These are phyloP conservation scores for Macroglossus sobrinus DNA, from an alignment of 2,113 vertebrate species.

Conservation along the genomic window DNA sequence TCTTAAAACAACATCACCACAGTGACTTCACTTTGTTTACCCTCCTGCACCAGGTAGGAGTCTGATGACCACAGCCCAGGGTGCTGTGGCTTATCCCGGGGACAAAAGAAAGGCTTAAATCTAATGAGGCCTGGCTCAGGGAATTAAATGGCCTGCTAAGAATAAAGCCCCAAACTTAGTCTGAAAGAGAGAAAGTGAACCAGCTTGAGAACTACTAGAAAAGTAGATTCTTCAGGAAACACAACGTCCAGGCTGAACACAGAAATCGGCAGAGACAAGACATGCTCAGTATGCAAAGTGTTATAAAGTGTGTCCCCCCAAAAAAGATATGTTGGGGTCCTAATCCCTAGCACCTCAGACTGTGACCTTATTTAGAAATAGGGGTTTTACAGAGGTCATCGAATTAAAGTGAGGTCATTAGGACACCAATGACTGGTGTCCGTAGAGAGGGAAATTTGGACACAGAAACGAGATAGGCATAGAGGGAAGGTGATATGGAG, in stretches of 20 bases:
- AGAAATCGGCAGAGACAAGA: not conserved
- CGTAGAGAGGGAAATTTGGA: not conserved
- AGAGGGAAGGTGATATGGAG: not conserved
- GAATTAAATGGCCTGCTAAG: not conserved
- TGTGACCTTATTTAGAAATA: not conserved
- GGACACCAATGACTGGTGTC: not conserved
- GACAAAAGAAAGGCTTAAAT: not conserved
- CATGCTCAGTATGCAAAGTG: fast-evolving
- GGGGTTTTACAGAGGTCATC: not conserved
- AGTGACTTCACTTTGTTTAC: not conserved
- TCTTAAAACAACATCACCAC: not conserved
- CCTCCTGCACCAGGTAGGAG: too few relatives aligned
- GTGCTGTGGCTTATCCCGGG: not conserved
- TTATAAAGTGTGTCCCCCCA: fast-evolving
- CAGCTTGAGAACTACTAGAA: not conserved
- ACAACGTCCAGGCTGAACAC: not conserved
- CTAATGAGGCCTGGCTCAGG: not conserved
- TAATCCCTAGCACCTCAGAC: not conserved
- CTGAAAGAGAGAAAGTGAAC: not conserved
- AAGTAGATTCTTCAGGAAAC: not conserved
- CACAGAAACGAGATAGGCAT: not conserved
- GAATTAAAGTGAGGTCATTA: not conserved
- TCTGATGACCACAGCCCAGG: not conserved
- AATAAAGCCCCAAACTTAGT: not conserved
- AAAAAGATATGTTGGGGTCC: not conserved